Evolutionary conservation across 2,888 invertebrate species (phyloP).

Genomic region (Spilosoma lubricipeda): DNA sequence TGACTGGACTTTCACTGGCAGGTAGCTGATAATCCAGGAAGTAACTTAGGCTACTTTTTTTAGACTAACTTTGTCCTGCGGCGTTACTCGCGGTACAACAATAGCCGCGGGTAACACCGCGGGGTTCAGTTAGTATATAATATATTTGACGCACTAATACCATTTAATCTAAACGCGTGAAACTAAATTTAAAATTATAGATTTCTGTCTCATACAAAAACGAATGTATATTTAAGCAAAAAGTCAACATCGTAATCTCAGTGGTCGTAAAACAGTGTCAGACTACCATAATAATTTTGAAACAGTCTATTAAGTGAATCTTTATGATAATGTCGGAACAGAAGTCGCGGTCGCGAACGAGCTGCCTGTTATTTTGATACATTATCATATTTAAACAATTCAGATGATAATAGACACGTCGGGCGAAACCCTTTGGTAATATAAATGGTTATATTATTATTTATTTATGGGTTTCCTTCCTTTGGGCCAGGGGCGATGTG

Average conservation of each 20-base stretch:
- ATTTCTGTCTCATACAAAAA: constrained; percentile 61
- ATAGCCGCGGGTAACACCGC: too few relatives aligned
- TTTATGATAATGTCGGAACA: constrained; percentile 84
- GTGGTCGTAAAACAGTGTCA: constrained; percentile 77
- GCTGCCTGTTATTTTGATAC: constrained; percentile 85
- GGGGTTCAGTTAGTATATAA: too few relatives aligned
- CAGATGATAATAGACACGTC: constrained; percentile 86
- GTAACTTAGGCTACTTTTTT: too few relatives aligned
- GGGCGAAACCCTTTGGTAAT: constrained; percentile 85
- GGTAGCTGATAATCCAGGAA: too few relatives aligned
- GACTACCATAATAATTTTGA: constrained; percentile 82
- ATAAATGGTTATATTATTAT: constrained; percentile 87
- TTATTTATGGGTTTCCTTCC: constrained; percentile 86
- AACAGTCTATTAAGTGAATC: constrained; percentile 86
- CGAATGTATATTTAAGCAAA: constrained; percentile 67
- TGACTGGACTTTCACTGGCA: too few relatives aligned
- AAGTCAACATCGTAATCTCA: constrained; percentile 72
- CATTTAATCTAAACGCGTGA: constrained; percentile 40
- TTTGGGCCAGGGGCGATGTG: constrained; percentile 79
- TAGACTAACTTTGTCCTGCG: too few relatives aligned
- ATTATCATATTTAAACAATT: constrained; percentile 87
- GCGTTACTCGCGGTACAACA: too few relatives aligned
- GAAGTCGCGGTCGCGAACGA: constrained; percentile 82
- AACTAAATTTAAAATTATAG: constrained; percentile 51
- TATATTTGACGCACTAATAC: constrained; percentile 43